Base-by-base conservation (phyloP, 2,113 vertebrate species). In the Tupaia chinensis region DNA sequence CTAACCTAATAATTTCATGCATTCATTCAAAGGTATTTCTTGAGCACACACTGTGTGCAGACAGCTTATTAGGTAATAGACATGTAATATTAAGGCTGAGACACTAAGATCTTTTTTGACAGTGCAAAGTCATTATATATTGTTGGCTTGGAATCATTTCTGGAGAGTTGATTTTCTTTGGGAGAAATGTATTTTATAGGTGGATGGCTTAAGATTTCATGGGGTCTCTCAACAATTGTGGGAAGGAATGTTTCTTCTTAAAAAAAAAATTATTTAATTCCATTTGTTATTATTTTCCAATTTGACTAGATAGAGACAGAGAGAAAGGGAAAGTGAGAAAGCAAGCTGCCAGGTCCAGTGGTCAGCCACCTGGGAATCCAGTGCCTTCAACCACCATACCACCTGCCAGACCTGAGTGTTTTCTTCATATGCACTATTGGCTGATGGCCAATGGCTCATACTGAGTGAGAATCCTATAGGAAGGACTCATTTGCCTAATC, bases 151-250 rank as follows among this genome's bases (percentile, higher is more conserved):
- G 27, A 22, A 68, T 81, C 44, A 76, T 77, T 63, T 65, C 73
- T 85, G n/a, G 61, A 72, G 19, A 76, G 22, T 60, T 83, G 14
- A 70, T 68, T 60, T 86, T 90, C 60, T 93, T 70, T 65, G 12
- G 53, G 72, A 85, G 66, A 89, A 91, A 91, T 34, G 60, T 80
- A 85, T 92, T 79, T 80, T 68, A 73, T 17, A 69, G n/a, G 14
- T 91, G 10, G 54, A 58, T 74, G 1, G 9, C 22, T 87, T 93
- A 34, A 87, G 68, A 76, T 5, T 34, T 82, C n/a, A 7, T 5
- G 13, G 61, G 3, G 19, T 77, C 14, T 77, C 23, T 72, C 73
- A 86, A 25, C 23, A 78, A 81, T 20, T 68, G 9, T 80, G 16
- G 16, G 83, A n/a, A 81, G 82, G 19, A 34, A 19, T 69, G 23